These are phyloP conservation scores for Fabriciana adippe DNA, from an alignment of 2,888 invertebrate genomes.

Conservation along the genomic window DNA sequence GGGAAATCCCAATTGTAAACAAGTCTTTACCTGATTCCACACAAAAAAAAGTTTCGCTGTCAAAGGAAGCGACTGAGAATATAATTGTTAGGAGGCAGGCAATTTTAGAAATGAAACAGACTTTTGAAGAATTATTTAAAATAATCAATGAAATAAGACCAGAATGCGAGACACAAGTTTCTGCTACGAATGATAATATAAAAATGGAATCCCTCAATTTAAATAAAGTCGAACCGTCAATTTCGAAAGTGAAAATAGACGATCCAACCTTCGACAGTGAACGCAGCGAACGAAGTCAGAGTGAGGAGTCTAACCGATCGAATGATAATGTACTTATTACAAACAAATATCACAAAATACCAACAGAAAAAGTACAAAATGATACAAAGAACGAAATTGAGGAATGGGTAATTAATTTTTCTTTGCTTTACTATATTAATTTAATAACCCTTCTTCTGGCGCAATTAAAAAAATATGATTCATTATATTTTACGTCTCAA, in stretches of 20 bases:
- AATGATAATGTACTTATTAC: conserved; percentile 49
- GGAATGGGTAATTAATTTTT: conserved; percentile 44
- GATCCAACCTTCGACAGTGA: conserved; percentile 47
- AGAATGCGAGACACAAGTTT: conserved; percentile 38
- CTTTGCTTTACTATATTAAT: not conserved
- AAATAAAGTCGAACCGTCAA: not conserved
- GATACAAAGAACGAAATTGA: conserved; percentile 24
- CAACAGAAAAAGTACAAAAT: not conserved
- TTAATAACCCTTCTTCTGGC: too few relatives aligned
- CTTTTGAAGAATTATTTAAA: conserved; percentile 52
- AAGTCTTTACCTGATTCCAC: conserved; percentile 58
- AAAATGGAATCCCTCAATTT: not conserved
- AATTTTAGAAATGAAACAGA: conserved; percentile 51
- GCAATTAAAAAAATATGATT: not conserved
- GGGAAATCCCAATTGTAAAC: conserved; percentile 42
- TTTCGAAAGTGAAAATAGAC: conserved; percentile 44
- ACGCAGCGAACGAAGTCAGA: conserved; percentile 40
- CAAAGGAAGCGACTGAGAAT: conserved; percentile 40
- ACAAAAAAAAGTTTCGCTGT: conserved; percentile 45
- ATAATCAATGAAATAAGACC: conserved; percentile 53
- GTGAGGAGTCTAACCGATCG: conserved; percentile 47
- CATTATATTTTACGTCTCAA: not conserved
- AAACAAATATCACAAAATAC: conserved; percentile 45
- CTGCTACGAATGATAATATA: conserved; percentile 1
- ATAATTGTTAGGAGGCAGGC: conserved; percentile 47